Base-by-base conservation (phyloP, 2,888 invertebrate species). In the Diogma glabrata region DNA sequence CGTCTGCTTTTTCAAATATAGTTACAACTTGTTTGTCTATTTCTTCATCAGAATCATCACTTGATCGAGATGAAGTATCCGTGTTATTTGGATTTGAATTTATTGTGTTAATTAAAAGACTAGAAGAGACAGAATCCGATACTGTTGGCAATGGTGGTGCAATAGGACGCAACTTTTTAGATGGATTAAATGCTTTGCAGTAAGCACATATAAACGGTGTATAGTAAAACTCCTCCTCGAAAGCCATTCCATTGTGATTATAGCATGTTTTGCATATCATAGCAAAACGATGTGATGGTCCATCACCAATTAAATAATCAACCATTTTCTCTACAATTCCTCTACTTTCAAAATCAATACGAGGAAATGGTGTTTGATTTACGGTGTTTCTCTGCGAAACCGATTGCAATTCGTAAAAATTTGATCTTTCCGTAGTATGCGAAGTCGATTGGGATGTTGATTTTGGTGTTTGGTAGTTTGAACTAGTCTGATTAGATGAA, bases 221-320 rank as follows among this genome's bases (percentile, higher is more conserved):
- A 63, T 77, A 86, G 54, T 84, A 84, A 60, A 79, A 84, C 61
- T 83, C 83, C 57, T 84, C 83, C 47, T 75, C 73, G 59, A 82
- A 73, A 52, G 82, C 79, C 84, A 84, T 83, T 48, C 99, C 99
- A 69, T 99, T 99, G 67, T 99, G 99, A 14, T 86, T 82, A 58
- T 76, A 81, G 66, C 99, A 99, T 57, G 85, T 79, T 33, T 77
- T 76, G 68, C 99, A 99, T 62, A 99, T 92, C 56, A 99, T 79
- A 17, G 97, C 99, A 73, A 87, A 97, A 60, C 96, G 81, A 69
- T 93, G 89, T 54, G 82, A 82, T 20, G 96, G 95, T 1, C 96
- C 97, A 67, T 99, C 97, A 38, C 94, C 95, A 38, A 97, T 81
- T 54, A 99, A 71, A 64, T 88, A 93, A 66, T 99, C 97, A 14